Evolutionary conservation across 2,888 invertebrate species (phyloP).

Genomic region (Trichogramma dendrolimi): DNA sequence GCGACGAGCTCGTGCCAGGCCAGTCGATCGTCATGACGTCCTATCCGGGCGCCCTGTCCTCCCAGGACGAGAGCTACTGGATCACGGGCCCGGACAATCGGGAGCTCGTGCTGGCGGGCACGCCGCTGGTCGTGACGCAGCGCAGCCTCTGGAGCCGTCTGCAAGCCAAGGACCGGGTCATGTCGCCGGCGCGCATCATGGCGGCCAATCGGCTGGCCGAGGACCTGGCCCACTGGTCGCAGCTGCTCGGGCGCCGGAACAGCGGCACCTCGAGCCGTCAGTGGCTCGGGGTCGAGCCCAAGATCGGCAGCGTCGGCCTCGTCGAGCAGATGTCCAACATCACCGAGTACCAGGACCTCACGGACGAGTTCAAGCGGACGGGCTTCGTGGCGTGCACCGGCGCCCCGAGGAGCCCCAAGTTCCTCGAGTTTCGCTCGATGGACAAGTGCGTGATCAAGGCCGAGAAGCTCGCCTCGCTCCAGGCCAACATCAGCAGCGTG

Average conservation of each 20-base stretch:
- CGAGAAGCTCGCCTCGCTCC: conserved; percentile 25
- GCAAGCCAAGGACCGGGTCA: conserved; percentile 61
- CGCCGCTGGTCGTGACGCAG: conserved; percentile 74
- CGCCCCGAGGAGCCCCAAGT: conserved; percentile 55
- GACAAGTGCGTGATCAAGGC: conserved; percentile 15
- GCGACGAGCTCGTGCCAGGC: conserved; percentile 59
- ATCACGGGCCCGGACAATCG: conserved; percentile 54
- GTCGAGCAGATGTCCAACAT: conserved; percentile 73
- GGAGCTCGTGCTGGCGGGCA: conserved; percentile 69
- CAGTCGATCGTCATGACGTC: conserved; percentile 72
- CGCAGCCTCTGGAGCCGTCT: conserved; percentile 66
- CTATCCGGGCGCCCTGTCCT: conserved; percentile 77
- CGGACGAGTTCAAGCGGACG: conserved; percentile 60
- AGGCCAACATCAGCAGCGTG: conserved; percentile 57
- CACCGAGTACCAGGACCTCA: conserved; percentile 65
- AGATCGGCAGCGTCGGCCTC: conserved; percentile 59
- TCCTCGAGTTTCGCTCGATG: conserved; percentile 39
- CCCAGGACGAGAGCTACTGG: conserved; percentile 79
- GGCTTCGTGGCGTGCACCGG: conserved; percentile 73
- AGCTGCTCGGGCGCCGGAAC: conserved; percentile 65
- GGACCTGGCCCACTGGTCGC: conserved; percentile 71
- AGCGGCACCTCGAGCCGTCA: conserved; percentile 83
- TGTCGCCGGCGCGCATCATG: conserved; percentile 73
- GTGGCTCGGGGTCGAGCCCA: conserved; percentile 75
- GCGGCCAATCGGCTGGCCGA: conserved; percentile 77